Evolutionary conservation across 2,797 vertebrate genomes (phyloP), one percentile per base, ranked within the genome.

Genomic region (Euphonia xanthogaster): DNA sequence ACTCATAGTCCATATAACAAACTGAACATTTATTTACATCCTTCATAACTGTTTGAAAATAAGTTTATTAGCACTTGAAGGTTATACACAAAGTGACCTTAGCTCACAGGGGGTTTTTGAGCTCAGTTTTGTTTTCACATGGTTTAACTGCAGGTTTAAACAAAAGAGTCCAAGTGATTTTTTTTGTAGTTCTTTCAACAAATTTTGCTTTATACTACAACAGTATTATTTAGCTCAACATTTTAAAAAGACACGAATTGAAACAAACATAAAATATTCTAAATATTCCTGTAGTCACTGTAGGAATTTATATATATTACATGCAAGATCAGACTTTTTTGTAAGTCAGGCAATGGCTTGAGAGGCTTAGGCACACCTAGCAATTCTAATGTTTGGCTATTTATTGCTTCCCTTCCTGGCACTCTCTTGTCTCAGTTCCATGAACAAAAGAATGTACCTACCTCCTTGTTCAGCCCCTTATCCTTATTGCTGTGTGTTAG

Each of bases 331-430:
- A 55, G 24, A 11, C 14, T 14, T 70, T 57, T 74, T 89, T 80
- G 57, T 22, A 19, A 47, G 62, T 54, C 7, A 7, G 0, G 0
- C 27, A 7, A 14, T 68, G n/a, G 13, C 51, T 66, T 37, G 47
- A 44, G 35, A 50, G 30, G 37, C 23, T 66, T 62, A 54, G 28
- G 30, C 24, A 54, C 13, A 68, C 9, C 63, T 44, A 5, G 10
- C 9, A 33, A 17, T 40, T 62, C 20, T 35, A 19, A 15, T 73
- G n/a, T 13, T 66, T 85, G n/a, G 23, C 24, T 72, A 1, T 68
- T 87, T 42, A 18, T 54, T 85, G n/a, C 24, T 71, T 82, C 83
- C 53, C 15, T 77, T 48, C 18, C 33, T 60, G 28, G 10, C 18
- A 44, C 77, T 77, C 9, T 51, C 19, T 74, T 84, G 22, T 31